A percentile compares a stretch with the other conserved stretches of the same genome.
Conservation (phyloP, 1,140 invertebrate genomes). For the Dolichoris vasculosae region DNA sequence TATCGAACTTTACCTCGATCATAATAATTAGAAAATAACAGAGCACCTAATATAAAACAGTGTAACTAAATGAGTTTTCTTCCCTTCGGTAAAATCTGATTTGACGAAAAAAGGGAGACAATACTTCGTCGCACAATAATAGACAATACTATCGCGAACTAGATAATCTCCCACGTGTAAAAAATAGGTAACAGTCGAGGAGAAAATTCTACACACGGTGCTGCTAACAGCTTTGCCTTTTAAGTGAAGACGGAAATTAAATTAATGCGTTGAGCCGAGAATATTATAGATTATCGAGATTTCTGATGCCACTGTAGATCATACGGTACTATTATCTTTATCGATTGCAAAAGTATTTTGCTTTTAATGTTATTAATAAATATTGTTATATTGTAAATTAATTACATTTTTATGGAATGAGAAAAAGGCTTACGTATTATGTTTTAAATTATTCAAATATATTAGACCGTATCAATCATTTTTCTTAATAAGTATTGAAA, state of each 20-base stretch:
- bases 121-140: neutral
- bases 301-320: neutral
- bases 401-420: too few species aligned
- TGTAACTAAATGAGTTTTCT: neutral
- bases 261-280: neutral
- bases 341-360: too few species aligned
- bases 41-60: neutral
- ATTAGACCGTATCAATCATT: too few species aligned
- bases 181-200: neutral
- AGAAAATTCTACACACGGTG: neutral
- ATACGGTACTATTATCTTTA: neutral
- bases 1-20: slow-evolving; percentile 1
- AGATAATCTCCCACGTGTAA: neutral
- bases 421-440: too few species aligned
- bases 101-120: neutral
- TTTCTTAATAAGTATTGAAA: too few species aligned
- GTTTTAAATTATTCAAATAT: too few species aligned
- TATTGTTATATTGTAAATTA: neutral
- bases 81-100: neutral
- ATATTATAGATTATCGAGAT: neutral
- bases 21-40: slow-evolving; percentile 25
- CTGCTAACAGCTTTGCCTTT: neutral
- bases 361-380: neutral
- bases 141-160: slow-evolving; percentile 24
- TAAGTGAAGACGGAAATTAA: neutral